phyloP scores from a whole-genome alignment of 2,888 invertebrate genomes.

The Netelia virgata region DNA sequence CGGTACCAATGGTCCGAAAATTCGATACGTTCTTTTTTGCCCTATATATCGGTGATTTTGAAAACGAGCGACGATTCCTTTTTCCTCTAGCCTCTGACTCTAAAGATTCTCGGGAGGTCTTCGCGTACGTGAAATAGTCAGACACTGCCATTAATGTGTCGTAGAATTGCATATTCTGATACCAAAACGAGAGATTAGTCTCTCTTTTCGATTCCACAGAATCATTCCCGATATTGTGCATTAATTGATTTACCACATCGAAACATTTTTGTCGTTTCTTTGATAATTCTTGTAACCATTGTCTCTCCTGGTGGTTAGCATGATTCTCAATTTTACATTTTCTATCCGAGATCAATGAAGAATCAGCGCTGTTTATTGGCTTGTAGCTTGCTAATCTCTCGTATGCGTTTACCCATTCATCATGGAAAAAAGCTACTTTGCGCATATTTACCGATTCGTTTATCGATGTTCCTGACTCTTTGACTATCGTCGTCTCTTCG shows the following conservation, averaged over 20 bases:
- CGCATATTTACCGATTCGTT: conserved; percentile 12
- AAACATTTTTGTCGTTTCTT: conserved; percentile 48
- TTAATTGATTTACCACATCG: neutral
- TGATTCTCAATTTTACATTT: neutral
- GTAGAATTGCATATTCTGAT: conserved; percentile 18
- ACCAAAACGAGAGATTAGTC: neutral
- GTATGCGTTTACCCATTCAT: conserved; percentile 7
- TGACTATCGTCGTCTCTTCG: neutral
- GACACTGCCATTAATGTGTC: neutral
- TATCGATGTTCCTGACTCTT: neutral
- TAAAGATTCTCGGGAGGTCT: neutral
- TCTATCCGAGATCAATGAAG: neutral
- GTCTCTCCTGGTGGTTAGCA: conserved; percentile 9
- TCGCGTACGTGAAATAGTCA: conserved; percentile 4
- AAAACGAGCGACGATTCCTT: neutral
- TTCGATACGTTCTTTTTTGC: neutral
- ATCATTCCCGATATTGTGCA: neutral
- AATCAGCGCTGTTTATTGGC: neutral
- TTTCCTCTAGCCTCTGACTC: neutral
- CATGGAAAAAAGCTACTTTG: conserved; percentile 12
- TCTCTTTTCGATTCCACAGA: neutral
- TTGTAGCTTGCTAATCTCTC: neutral
- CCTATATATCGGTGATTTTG: neutral
- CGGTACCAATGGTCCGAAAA: neutral
- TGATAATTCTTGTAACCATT: conserved; percentile 6